Base-by-base conservation (phyloP, 1,140 invertebrate genomes). In the Druon quercuslanigerum region DNA sequence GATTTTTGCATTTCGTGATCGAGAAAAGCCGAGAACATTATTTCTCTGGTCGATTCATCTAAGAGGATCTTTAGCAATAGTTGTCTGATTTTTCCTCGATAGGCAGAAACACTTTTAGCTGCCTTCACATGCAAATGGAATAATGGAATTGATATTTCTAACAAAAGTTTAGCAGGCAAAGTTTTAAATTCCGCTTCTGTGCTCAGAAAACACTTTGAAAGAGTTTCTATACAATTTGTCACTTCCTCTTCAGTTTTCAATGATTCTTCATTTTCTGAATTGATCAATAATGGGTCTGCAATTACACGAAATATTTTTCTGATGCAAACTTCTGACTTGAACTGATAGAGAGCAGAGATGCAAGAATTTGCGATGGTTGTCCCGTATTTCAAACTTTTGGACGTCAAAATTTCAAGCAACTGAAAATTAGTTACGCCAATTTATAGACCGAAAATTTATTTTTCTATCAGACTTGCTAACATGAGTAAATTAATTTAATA, bases 341-440 rank as follows among this genome's bases (percentile, higher is more conserved):
- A 87, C 73, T 92, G 87, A 83, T 92, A 91, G 25, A 95, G 84
- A 72, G 86, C 87, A 76, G 92, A 90, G 19, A 93, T 90, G 83
- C 93, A 95, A 20, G 87, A 87, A 20, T 90, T 91, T 51, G 92
- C 92, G 78, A 94, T 92, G 51, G 86, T 82, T 51, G 91, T 79
- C 50, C 90, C 90, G 80, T 93, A 87, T 51, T 86, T 87, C 77
- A 92, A 90, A 60, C 90, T 90, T 80, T 82, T 86, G 16, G 89
- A 80, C 25, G 82, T 77, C 17, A 93, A 83, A 75, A 94, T 87
- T 52, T 91, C 84, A n/a, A 89, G 83, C 14, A 94, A 75, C 87
- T 94, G 92, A 75, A 83, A 78, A 88, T 92, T 76, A 92, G 93
- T 81, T 92, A 93, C 17, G 9, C 86, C 0, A 50, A 88, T 78